phyloP scores from a whole-genome alignment of 2,797 vertebrate species.

The Lacerta bilineata region DNA sequence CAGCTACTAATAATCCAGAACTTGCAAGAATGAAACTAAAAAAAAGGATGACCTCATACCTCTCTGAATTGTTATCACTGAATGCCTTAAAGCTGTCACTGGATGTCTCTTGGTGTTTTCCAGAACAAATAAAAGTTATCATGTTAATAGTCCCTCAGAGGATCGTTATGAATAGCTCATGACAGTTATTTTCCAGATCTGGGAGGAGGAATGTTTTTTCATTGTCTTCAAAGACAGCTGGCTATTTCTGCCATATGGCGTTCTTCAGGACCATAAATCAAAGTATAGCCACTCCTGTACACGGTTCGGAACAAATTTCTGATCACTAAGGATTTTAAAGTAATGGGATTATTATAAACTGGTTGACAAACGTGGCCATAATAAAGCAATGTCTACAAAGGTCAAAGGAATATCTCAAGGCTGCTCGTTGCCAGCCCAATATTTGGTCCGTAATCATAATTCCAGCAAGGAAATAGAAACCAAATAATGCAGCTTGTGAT shows the following conservation, averaged over 20 bases:
- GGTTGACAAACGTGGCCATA: neutral
- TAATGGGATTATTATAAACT: neutral
- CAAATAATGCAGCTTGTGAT: neutral
- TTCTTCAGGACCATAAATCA: slow-evolving; percentile 7
- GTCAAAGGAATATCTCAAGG: neutral
- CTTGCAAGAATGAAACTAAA: neutral
- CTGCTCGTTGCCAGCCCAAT: neutral
- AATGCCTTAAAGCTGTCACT: neutral
- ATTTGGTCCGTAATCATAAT: neutral
- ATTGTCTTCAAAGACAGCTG: neutral
- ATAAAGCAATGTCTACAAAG: too few species aligned
- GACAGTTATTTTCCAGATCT: neutral
- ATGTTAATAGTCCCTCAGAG: neutral
- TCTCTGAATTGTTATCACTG: neutral
- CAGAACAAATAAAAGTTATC: neutral
- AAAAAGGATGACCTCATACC: neutral
- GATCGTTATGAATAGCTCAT: neutral
- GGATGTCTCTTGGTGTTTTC: neutral
- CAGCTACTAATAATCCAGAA: neutral
- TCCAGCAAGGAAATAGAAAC: neutral
- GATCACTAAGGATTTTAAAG: neutral
- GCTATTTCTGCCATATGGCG: neutral
- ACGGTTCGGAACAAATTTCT: neutral
- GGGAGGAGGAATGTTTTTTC: neutral
- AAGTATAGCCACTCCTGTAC: too few species aligned